Evolutionary conservation across 2,888 invertebrate species (phyloP), one percentile per base, ranked within the genome.

Genomic region (Pseudoips prasinana): DNA sequence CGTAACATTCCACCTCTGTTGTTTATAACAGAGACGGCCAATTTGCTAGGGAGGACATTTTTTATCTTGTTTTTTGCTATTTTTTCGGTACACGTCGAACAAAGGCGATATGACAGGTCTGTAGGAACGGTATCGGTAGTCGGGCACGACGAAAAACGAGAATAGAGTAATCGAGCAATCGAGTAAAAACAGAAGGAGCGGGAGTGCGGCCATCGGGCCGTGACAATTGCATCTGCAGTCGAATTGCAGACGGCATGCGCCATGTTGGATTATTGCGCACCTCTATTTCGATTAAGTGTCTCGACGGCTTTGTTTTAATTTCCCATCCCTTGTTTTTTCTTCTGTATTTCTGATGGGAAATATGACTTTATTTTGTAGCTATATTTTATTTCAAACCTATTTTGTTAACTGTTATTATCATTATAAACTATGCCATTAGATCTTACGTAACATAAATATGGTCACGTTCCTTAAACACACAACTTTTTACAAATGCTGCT

Each of bases 11-110:
- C 87, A 86, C 80, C 78, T 84, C 84, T 72, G 75, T 85, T 87
- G 86, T 86, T 88, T 78, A 79, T 73, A 86, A 87, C 84, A 84
- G 81, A 85, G 82, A 83, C 83, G 78, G 73, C 80, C 86, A 88
- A 88, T 86, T 88, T 87, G 85, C 85, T 84, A 77, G 69, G 66
- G 77, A 79, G 44, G 71, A 42, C 32, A 79, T 76, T 82, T 85
- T 85, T 83, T 85, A 83, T 83, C 80, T 65, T 54, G 34, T 45
- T 58, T 69, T 66, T 79, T 72, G 65, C 58, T 58, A 66, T 63
- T 69, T 75, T 83, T 83, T 83, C 69, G 65, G 71, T 74, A 73
- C 68, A 73, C 73, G 65, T 63, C 66, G 62, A 73, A 83, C 84
- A 84, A 84, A 80, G 79, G 74, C 83, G 81, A 85, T 86, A 86